phyloP scores from a whole-genome alignment of 2,888 invertebrate species.

The Chrysolina americana region DNA sequence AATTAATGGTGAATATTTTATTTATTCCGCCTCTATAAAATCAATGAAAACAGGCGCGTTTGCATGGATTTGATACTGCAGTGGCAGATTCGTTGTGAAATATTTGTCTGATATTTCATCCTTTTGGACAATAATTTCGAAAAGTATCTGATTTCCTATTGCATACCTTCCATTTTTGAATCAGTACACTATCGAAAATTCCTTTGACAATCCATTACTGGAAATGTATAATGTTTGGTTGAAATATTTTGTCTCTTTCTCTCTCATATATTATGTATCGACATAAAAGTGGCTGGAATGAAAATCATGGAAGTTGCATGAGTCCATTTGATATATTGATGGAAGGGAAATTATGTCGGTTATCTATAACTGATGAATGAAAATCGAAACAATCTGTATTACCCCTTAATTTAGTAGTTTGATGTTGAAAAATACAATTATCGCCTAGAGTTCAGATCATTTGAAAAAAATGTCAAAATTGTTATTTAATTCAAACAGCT shows the following conservation, averaged over 20 bases:
- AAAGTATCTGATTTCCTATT: not conserved
- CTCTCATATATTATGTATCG: slow-evolving; percentile 26
- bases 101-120: slow-evolving; percentile 9
- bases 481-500: too few relatives aligned
- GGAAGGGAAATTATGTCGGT: not conserved
- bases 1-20: slow-evolving; percentile 47
- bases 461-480: too few relatives aligned
- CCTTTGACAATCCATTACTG: not conserved
- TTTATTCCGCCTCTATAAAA: slow-evolving; percentile 38
- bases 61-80: not conserved
- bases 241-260: slow-evolving; percentile 1
- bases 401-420: too few relatives aligned
- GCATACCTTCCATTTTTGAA: not conserved
- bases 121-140: not conserved
- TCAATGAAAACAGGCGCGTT: slow-evolving; percentile 35
- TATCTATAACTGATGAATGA: not conserved
- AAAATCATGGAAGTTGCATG: slow-evolving; percentile 28
- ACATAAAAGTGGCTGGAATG: slow-evolving; percentile 30
- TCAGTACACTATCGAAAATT: not conserved
- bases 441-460: too few relatives aligned
- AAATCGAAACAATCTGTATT: not conserved
- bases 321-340: slow-evolving; percentile 27
- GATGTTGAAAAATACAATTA: too few relatives aligned
- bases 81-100: not conserved
- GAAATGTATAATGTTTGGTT: not conserved